A percentile compares a stretch with the other conserved stretches of the same genome.
Evolutionary conservation across 2,113 vertebrate genomes (phyloP).

Genomic region (Aepyceros melampus): DNA sequence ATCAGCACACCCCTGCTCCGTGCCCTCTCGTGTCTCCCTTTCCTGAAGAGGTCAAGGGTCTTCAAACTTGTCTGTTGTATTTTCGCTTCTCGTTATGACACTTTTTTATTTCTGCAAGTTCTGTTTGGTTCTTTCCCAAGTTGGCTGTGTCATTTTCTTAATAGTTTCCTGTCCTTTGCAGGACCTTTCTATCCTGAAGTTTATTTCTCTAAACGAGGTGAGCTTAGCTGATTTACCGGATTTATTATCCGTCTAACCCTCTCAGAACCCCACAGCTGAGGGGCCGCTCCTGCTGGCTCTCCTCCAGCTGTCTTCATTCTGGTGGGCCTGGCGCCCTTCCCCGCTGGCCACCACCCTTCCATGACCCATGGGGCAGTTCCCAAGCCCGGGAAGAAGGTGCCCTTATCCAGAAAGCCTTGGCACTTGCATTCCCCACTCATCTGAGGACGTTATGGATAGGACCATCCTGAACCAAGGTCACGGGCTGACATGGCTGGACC

Average conservation of each 20-base stretch:
- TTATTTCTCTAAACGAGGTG: neutral
- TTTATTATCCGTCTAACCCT: neutral
- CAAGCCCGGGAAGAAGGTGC: neutral
- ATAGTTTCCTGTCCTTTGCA: conserved; percentile 2
- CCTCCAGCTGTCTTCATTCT: neutral
- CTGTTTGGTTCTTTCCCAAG: neutral
- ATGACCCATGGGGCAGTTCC: neutral
- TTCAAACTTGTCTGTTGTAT: neutral
- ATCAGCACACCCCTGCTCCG: accelerated
- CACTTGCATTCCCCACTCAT: neutral
- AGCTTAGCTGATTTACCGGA: neutral
- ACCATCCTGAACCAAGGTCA: neutral
- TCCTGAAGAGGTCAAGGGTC: neutral
- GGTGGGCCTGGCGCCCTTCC: neutral
- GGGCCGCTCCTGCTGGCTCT: neutral
- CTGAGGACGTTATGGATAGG: accelerated
- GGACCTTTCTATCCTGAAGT: neutral
- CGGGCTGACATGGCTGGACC: accelerated
- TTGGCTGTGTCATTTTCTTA: neutral
- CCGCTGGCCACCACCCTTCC: neutral
- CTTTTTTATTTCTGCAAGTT: neutral
- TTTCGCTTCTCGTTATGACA: neutral
- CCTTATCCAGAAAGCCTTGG: neutral
- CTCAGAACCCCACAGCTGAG: neutral
- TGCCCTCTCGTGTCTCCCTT: accelerated